phyloP scores from a whole-genome alignment of 1,140 invertebrate species.

The Capitella teleta region DNA sequence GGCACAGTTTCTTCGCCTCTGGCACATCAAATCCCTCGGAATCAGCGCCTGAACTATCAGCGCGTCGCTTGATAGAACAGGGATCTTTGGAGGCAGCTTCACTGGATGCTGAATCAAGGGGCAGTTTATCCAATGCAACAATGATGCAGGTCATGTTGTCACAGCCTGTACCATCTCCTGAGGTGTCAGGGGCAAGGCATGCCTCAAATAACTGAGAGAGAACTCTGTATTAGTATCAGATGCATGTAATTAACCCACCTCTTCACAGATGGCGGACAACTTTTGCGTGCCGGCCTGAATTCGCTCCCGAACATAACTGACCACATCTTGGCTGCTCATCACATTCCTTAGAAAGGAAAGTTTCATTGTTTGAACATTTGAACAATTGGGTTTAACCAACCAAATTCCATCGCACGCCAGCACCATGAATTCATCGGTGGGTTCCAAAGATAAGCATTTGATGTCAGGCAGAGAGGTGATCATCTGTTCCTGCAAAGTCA shows the following conservation, averaged over 20 bases:
- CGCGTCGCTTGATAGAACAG: too few species aligned
- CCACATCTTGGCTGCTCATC: slow-evolving; percentile 87
- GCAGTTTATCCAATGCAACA: slow-evolving; percentile 44
- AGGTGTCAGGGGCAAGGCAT: slow-evolving; percentile 80
- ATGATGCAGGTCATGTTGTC: slow-evolving; percentile 99
- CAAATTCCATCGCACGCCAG: slow-evolving; percentile 98
- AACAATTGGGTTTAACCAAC: slow-evolving; percentile 39
- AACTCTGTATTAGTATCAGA: too few species aligned
- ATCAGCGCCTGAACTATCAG: too few species aligned
- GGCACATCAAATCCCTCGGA: too few species aligned
- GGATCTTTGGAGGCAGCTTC: too few species aligned
- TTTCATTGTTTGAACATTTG: neutral
- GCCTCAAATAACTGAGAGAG: slow-evolving; percentile 58
- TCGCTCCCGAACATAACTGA: slow-evolving; percentile 69
- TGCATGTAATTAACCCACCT: too few species aligned
- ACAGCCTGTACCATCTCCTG: slow-evolving; percentile 91
- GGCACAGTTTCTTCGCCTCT: too few species aligned
- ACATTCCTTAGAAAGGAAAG: slow-evolving; percentile 55
- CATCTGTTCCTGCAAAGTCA: slow-evolving; percentile 80
- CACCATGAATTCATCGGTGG: slow-evolving; percentile 82
- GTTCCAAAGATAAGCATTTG: slow-evolving; percentile 57
- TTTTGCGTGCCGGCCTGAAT: slow-evolving; percentile 49
- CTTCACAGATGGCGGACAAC: slow-evolving; percentile 81
- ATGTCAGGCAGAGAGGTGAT: slow-evolving; percentile 92
- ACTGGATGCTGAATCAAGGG: too few species aligned